Percentiles rank a stretch among this genome's conserved stretches.
phyloP scores from a whole-genome alignment of 2,113 vertebrate genomes.

The Tor tambroides region DNA sequence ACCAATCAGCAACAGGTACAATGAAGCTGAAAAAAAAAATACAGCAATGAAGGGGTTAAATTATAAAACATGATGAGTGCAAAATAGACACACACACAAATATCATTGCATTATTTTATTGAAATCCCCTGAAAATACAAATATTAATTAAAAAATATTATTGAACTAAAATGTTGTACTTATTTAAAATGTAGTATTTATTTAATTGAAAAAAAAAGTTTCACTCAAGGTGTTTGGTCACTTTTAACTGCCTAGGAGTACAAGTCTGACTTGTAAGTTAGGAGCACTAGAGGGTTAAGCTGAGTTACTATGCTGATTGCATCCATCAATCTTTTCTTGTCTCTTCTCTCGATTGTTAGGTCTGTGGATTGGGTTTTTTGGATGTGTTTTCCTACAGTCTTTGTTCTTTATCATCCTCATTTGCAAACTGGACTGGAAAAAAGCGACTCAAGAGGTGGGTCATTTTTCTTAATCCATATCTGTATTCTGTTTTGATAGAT shows the following conservation, averaged over 20 bases:
- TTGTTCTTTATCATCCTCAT: constrained; percentile 78
- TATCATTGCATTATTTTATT: no score
- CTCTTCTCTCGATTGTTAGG: constrained; percentile 68
- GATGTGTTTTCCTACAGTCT: constrained; percentile 73
- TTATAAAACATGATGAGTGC: no score
- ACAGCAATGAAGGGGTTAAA: no score
- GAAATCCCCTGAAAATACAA: no score
- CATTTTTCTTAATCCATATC: background rate
- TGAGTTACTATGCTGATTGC: background rate
- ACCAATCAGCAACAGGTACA: no score
- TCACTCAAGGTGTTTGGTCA: background rate
- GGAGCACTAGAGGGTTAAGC: background rate
- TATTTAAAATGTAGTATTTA: no score
- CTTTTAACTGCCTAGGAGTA: background rate
- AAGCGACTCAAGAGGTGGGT: constrained; percentile 81
- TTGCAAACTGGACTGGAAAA: constrained; percentile 81
- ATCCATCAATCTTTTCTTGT: background rate
- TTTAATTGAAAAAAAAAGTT: no score
- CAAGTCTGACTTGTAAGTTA: background rate
- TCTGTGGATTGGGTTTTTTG: constrained; percentile 82
- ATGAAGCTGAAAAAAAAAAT: no score
- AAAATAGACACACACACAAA: no score
- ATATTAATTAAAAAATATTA: no score
- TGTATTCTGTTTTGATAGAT: background rate
- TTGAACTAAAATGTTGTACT: background rate